Percentiles rank a stretch among this genome's conserved stretches.
These are phyloP conservation scores for Microctenopoma steveboyesi DNA, from an alignment of 2,797 vertebrate genomes.

Conservation along the genomic window DNA sequence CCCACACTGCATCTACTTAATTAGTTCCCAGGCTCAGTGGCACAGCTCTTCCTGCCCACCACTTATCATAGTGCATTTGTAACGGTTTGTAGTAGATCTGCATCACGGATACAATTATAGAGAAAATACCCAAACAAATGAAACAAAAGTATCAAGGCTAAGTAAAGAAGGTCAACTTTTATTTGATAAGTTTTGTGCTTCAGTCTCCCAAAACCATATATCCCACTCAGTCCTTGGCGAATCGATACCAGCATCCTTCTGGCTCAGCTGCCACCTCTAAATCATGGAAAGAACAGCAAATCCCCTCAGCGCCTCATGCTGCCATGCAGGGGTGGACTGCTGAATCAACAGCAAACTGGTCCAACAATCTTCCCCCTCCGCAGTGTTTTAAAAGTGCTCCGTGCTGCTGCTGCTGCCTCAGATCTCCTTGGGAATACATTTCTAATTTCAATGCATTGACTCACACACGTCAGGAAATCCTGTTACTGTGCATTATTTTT, in stretches of 20 bases:
- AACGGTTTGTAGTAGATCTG: neutral
- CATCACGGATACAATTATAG: neutral
- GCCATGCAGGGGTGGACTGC: constrained; percentile 58
- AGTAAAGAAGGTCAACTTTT: neutral
- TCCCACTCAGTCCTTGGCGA: constrained; percentile 15
- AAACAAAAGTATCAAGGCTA: neutral
- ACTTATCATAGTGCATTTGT: neutral
- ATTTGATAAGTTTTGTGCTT: neutral
- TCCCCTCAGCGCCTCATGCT: constrained; percentile 52
- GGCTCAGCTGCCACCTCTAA: constrained; percentile 38
- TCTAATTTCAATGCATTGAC: constrained; percentile 48
- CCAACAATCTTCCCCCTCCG: constrained; percentile 39
- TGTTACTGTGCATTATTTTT: constrained; percentile 49
- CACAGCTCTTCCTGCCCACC: constrained; percentile 1
- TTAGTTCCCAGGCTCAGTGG: constrained; percentile 53
- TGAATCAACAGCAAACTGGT: constrained; percentile 76
- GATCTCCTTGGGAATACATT: constrained; percentile 72
- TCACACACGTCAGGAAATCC: constrained; percentile 47
- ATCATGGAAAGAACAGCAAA: constrained; percentile 58
- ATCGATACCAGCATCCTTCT: constrained; percentile 32
- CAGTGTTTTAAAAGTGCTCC: constrained; percentile 43
- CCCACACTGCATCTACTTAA: constrained; percentile 36
- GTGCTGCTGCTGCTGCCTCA: constrained; percentile 71
- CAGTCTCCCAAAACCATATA: neutral
- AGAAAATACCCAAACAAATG: neutral